Conservation (phyloP, 2,888 invertebrate genomes). For the Chromoteleia sp. region DNA sequence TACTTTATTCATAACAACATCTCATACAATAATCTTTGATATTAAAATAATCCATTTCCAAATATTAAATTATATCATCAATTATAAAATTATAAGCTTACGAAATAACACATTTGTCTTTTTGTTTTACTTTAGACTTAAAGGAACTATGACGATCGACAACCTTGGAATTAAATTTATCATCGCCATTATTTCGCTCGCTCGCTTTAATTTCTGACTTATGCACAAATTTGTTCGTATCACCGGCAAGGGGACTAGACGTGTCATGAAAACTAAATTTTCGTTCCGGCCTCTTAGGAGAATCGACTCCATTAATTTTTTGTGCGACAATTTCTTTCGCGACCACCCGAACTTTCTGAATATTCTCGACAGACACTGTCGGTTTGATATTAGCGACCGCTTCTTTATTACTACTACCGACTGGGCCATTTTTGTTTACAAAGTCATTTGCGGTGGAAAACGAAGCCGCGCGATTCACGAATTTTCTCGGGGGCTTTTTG, state of each 20-base stretch:
- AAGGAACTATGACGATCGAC: slow-evolving; percentile 74
- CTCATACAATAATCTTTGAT: slow-evolving; percentile 66
- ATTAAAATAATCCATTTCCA: slow-evolving; percentile 48
- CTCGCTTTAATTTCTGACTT: slow-evolving; percentile 27
- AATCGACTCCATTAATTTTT: slow-evolving; percentile 40
- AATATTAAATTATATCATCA: slow-evolving; percentile 29
- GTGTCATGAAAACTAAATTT: slow-evolving; percentile 71
- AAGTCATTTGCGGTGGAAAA: slow-evolving; percentile 49
- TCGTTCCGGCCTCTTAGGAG: slow-evolving; percentile 76
- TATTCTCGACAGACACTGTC: slow-evolving; percentile 37
- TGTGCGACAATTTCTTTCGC: slow-evolving; percentile 72
- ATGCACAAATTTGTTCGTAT: slow-evolving; percentile 4
- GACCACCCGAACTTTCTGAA: slow-evolving; percentile 73
- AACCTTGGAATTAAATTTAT: slow-evolving; percentile 59
- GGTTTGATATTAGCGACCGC: slow-evolving; percentile 9
- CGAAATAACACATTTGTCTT: slow-evolving; percentile 80
- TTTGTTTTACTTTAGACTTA: slow-evolving; percentile 75
- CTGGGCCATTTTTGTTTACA: background rate
- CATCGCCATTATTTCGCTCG: slow-evolving; percentile 19
- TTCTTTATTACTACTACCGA: background rate
- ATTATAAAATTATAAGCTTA: slow-evolving; percentile 63
- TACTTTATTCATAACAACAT: slow-evolving; percentile 70
- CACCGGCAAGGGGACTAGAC: slow-evolving; percentile 17
- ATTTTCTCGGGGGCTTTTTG: slow-evolving; percentile 55
- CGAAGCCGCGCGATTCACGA: slow-evolving; percentile 49